A percentile compares a stretch with the other conserved stretches of the same genome.
Conservation (phyloP, 2,888 invertebrate species). For the Bimastos eiseni region DNA sequence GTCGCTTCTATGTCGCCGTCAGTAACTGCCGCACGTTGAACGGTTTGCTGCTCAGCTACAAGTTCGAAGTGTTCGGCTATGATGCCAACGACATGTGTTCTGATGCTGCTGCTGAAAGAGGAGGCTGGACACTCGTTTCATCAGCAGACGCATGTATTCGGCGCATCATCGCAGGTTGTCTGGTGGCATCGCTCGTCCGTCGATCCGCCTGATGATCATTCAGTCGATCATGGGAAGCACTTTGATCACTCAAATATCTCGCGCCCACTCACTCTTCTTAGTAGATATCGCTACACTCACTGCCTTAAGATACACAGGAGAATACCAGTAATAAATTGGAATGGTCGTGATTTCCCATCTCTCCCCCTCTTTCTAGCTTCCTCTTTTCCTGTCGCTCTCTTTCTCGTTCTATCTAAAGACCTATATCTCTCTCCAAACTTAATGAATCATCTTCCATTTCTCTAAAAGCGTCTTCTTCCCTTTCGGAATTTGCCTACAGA, state of each 20-base stretch:
- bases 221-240: neutral
- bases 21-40: conserved; percentile 41
- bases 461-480: neutral
- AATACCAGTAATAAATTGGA: neutral
- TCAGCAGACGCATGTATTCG: neutral
- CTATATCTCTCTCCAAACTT: neutral
- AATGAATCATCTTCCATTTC: neutral
- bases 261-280: neutral
- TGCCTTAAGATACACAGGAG: neutral
- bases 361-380: neutral
- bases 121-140: neutral
- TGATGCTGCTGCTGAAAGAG: neutral
- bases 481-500: neutral
- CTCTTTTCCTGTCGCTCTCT: neutral
- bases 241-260: neutral
- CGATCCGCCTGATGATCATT: neutral
- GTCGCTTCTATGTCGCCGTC: conserved; percentile 41
- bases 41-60: conserved; percentile 42
- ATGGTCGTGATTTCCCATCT: neutral
- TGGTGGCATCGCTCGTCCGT: neutral
- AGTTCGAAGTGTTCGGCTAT: conserved; percentile 42
- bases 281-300: neutral
- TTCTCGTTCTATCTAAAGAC: neutral
- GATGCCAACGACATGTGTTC: conserved; percentile 27
- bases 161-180: neutral